Conservation (phyloP, 1,140 invertebrate genomes). For the Bombus consobrinus region DNA sequence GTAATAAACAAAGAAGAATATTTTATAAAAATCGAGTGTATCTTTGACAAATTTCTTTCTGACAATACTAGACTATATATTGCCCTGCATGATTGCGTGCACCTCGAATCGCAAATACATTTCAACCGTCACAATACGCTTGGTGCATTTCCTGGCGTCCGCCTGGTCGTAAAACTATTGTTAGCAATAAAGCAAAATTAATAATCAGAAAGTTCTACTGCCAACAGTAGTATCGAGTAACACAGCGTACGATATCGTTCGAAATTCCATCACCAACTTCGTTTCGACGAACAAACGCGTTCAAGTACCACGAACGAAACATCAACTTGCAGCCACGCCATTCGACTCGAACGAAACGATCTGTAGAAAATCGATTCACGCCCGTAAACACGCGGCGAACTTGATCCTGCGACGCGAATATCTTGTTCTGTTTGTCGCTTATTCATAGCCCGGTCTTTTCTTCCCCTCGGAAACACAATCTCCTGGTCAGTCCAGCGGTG, state of each 20-base stretch:
- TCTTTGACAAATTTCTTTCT: neutral
- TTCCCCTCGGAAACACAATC: constrained; percentile 37
- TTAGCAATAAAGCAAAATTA: constrained; percentile 18
- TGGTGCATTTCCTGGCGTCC: neutral
- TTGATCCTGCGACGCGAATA: constrained; percentile 26
- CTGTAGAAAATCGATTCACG: constrained; percentile 22
- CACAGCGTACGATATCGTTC: neutral
- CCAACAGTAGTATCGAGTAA: neutral
- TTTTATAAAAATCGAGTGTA: neutral
- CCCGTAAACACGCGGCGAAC: constrained; percentile 25
- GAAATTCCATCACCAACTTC: neutral
- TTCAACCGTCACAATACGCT: neutral
- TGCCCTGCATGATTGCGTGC: neutral
- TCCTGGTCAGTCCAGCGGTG: no score
- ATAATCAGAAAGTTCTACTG: neutral
- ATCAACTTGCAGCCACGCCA: neutral
- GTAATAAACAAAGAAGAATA: neutral
- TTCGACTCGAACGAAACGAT: neutral
- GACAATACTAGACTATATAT: neutral
- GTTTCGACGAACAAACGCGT: neutral
- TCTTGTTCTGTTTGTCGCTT: constrained; percentile 21
- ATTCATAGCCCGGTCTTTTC: constrained; percentile 20
- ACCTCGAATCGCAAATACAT: neutral
- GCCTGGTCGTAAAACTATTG: neutral
- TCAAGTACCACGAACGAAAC: constrained; percentile 8